phyloP scores from a whole-genome alignment of 1,140 invertebrate genomes.

The Berghia stephanieae region DNA sequence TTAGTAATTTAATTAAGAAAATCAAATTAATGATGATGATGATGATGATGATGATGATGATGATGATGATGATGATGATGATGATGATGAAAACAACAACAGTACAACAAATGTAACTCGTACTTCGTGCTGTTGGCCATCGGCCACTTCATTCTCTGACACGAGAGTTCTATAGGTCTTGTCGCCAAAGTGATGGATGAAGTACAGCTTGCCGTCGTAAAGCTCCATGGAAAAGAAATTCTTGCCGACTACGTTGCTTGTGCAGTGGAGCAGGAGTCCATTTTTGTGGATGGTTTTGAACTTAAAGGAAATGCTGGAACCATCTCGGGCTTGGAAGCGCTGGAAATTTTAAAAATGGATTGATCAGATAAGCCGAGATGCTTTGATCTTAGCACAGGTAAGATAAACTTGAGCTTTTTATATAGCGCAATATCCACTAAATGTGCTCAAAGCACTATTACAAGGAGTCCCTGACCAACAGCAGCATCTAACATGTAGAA shows the following conservation, averaged over 20 bases:
- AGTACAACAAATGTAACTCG: too few relatives aligned
- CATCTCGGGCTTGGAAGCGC: constrained; percentile 12
- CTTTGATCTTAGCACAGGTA: background rate
- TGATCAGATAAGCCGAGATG: background rate
- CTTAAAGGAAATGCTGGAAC: constrained; percentile 40
- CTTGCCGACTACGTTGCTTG: background rate
- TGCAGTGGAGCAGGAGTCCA: constrained; percentile 75
- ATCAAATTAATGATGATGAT: too few relatives aligned
- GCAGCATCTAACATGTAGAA: too few relatives aligned
- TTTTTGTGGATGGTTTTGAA: constrained; percentile 72
- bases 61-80: too few relatives aligned
- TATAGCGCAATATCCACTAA: background rate
- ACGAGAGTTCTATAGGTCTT: constrained; percentile 33
- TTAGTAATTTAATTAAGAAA: too few relatives aligned
- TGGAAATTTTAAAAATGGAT: too few relatives aligned
- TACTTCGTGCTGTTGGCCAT: constrained; percentile 52
- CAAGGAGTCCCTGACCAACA: too few relatives aligned
- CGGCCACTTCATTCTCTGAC: constrained; percentile 39
- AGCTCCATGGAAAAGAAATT: constrained; percentile 49
- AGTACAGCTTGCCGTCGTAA: constrained; percentile 54
- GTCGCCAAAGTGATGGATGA: constrained; percentile 50
- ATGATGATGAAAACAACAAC: too few relatives aligned
- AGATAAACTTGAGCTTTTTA: background rate
- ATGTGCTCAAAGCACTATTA: too few relatives aligned
- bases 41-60: too few relatives aligned